Base-by-base conservation (phyloP, 64 coral and sea anemone genomes). In the Montipora capricornis region DNA sequence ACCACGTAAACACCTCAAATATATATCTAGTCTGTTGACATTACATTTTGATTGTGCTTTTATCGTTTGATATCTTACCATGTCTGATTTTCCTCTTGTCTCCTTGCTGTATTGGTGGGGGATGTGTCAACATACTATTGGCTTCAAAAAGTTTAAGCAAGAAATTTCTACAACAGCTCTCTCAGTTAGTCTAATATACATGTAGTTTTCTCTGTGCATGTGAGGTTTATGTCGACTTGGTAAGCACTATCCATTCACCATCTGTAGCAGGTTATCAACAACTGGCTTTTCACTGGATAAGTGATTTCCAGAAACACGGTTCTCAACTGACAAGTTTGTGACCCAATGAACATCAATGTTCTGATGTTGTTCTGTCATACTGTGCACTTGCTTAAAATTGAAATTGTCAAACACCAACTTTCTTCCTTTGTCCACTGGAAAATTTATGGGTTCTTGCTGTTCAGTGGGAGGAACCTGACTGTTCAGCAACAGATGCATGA, bases 291-390 rank as follows among this genome's bases (percentile, higher is more conserved):
- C 78, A 80, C 68, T 67, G 0, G 61, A 86, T 13, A 86, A 73
- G 68, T 86, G 82, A 61, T 86, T 86, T 86, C 82, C 62, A 50
- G 68, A 86, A 1, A 86, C 82, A 69, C 82, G 16, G 16, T 92
- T 92, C 22, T 93, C 91, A 6, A 83, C 84, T 4, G 82, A 77
- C 91, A 87, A 78, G 8, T 67, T 6, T 26, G 83, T 73, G 15
- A 93, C 91, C 75, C 68, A 87, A 61, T 93, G 91, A 7, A 50
- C 66, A 69, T 93, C 91, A 29, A 93, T 15, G 55, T 93, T 93
- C 61, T 93, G 91, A 52, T 93, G 91, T 19, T 93, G 17, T 71
- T 93, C 91, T 7, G 91, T 93, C 91, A 87, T 93, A 7, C 45
- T 52, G 49, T 93, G 91, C 10, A 88, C 83, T 70, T 93, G 73